Base-by-base conservation (phyloP, 2,113 vertebrate species). In the Actenoides lindsayi region DNA sequence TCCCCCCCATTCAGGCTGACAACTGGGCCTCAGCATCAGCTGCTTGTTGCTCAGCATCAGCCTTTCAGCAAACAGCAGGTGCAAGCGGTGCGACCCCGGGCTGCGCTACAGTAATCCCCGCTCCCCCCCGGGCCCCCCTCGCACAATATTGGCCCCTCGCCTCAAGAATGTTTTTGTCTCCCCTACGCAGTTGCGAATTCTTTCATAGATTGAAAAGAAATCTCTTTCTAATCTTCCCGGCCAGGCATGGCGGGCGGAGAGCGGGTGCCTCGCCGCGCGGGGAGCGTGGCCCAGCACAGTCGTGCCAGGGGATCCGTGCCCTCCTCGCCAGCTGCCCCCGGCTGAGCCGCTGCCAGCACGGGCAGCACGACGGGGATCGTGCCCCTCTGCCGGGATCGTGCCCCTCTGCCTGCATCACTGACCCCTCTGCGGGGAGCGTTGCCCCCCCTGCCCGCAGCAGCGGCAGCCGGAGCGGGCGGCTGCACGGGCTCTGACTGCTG, bases 81-180 rank as follows among this genome's bases (percentile, higher is more conserved):
- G 96, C 96, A 96, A 56, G 95, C 25, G 31, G 83, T 20, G 56
- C 65, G 25, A 90, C 93, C 90, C 86, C 4, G 13, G 69, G 86
- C 94, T 53, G 74, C 11, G 28, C 91, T 60, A 35, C 96, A 69
- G 96, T 95, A 96, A 96, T 96, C 96, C 95, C 31, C 1, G 23
- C 82, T 70, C 67, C 68, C 68, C 71, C 63, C 82, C 27, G 31
- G 46, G 74, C 56, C 88, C 71, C 87, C 78, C 76, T 79, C 11
- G 15, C 90, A 37, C 96, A 87, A 96, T 87, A 90, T 91, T 67
- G 89, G 96, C 91, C 94, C 87, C 82, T 91, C 13, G 10, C 57
- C 93, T 96, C 92, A 96, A 95, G 96, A 96, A 96, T 96, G 96
- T 84, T 96, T 97, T 97, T 97, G 97, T 97, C 91, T 94, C 64